phyloP scores from a whole-genome alignment of 2,888 invertebrate species.

The Tenthredo livida region DNA sequence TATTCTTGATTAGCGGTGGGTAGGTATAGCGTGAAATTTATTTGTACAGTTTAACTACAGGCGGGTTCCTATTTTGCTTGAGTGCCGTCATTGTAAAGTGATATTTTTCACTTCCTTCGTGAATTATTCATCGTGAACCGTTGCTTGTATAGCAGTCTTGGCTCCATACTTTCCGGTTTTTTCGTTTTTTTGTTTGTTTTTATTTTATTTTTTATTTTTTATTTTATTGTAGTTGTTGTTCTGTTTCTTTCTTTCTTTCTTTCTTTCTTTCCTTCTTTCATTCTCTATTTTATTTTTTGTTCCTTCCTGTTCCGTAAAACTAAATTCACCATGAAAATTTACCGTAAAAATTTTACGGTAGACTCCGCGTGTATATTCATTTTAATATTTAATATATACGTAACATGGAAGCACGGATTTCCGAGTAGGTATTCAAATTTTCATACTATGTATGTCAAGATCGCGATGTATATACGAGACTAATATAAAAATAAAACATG shows the following conservation, averaged over 20 bases:
- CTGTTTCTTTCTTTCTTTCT: not conserved
- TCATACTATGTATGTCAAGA: not conserved
- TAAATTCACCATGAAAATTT: not conserved
- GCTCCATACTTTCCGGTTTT: not conserved
- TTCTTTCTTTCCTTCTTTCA: not conserved
- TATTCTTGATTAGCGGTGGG: not conserved
- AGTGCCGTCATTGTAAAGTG: not conserved
- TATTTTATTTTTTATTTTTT: not conserved
- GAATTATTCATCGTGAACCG: slow-evolving; percentile 29
- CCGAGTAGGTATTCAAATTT: not conserved
- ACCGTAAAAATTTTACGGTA: not conserved
- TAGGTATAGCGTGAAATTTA: not conserved
- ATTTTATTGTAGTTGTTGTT: not conserved
- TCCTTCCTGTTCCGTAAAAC: not conserved
- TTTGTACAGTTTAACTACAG: not conserved
- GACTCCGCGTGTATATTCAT: not conserved
- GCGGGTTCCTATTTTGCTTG: slow-evolving; percentile 1
- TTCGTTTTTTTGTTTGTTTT: not conserved
- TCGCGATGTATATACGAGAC: not conserved
- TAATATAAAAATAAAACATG: not conserved
- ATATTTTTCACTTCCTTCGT: slow-evolving; percentile 16
- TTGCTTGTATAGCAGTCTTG: not conserved
- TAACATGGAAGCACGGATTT: not conserved
- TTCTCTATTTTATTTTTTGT: not conserved
- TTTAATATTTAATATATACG: not conserved